Evolutionary conservation across 1,140 invertebrate genomes (phyloP).

Genomic region (Neodiprion fabricii): DNA sequence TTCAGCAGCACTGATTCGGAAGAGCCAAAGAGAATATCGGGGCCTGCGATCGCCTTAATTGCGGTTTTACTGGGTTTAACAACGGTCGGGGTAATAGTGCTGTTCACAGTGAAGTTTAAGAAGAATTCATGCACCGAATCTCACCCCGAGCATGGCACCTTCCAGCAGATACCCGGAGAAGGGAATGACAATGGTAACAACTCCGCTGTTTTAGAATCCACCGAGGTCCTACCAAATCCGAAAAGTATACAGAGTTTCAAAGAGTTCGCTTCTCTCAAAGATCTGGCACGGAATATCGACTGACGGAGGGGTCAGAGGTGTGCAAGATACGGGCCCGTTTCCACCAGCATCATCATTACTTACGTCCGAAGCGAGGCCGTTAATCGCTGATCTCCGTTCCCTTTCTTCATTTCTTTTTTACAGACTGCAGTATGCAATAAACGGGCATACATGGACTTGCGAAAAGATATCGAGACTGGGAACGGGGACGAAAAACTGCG

Average conservation of each 20-base stretch:
- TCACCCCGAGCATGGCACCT: constrained; percentile 14
- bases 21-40: constrained; percentile 8
- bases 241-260: background rate
- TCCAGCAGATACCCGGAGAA: constrained; percentile 3
- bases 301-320: constrained; percentile 25
- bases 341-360: constrained; percentile 14
- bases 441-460: no score
- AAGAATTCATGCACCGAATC: constrained; percentile 19
- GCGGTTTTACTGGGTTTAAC: constrained; percentile 31
- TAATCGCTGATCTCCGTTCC: background rate
- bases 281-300: constrained; percentile 25
- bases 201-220: background rate
- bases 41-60: constrained; percentile 23
- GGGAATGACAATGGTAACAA: background rate
- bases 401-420: background rate
- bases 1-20: background rate
- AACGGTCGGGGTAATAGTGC: constrained; percentile 24
- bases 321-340: constrained; percentile 15
- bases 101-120: constrained; percentile 29
- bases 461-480: background rate
- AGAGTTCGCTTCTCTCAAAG: constrained; percentile 15
- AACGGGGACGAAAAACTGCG: background rate
- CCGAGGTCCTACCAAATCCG: background rate
- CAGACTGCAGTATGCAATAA: background rate
- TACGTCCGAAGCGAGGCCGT: constrained; percentile 7